phyloP scores from a whole-genome alignment of 2,797 vertebrate species.

The Muraenolepis orangiensis region DNA sequence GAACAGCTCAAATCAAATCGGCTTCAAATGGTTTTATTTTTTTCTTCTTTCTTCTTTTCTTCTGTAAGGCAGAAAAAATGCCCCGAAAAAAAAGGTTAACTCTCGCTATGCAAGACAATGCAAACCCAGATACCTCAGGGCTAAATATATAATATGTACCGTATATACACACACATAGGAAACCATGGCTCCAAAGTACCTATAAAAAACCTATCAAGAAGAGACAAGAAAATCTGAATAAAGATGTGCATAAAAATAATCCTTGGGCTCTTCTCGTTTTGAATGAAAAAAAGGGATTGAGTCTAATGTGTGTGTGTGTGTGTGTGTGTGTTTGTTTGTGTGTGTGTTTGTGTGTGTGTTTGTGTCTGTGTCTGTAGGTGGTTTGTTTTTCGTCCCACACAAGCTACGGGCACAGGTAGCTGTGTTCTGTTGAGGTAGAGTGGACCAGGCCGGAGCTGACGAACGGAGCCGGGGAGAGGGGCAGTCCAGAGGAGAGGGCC shows the following conservation, averaged over 20 bases:
- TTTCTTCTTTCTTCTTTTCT: constrained; percentile 24
- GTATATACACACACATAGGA: constrained; percentile 60
- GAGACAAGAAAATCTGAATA: constrained; percentile 50
- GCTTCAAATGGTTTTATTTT: constrained; percentile 39
- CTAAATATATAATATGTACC: constrained; percentile 59
- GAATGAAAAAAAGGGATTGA: constrained; percentile 34
- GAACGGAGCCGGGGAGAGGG: constrained; percentile 65
- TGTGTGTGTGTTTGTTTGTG: constrained; percentile 12
- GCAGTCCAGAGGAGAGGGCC: constrained; percentile 49
- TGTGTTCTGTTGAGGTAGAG: constrained; percentile 75
- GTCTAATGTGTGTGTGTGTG: constrained; percentile 29
- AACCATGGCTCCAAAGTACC: constrained; percentile 61
- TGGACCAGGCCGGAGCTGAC: constrained; percentile 71
- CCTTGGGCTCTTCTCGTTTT: constrained; percentile 35
- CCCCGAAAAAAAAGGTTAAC: constrained; percentile 39
- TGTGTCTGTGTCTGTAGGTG: constrained; percentile 5
- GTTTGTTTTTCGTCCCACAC: not conserved
- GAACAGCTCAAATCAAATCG: constrained; percentile 42
- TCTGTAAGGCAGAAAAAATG: constrained; percentile 39
- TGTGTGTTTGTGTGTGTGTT: constrained; percentile 15
- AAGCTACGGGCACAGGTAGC: constrained; percentile 70
- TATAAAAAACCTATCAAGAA: constrained; percentile 59
- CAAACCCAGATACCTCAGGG: constrained; percentile 54
- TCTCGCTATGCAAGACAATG: constrained; percentile 48
- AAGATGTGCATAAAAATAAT: constrained; percentile 62